Evolutionary conservation across 2,888 invertebrate species (phyloP).

Genomic region (Malachius bipustulatus): DNA sequence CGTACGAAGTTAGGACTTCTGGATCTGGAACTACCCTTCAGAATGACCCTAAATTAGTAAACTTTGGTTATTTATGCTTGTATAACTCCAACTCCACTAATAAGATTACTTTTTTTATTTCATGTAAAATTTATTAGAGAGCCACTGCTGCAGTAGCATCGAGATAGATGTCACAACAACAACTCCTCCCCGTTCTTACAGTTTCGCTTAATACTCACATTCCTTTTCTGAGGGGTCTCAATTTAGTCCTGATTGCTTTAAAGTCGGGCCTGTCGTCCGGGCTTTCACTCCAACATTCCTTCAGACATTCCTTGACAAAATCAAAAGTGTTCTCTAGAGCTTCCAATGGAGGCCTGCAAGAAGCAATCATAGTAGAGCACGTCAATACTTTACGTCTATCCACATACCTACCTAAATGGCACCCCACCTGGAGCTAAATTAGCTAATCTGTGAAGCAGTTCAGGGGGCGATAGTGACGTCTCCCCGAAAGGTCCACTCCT

Average conservation of each 20-base stretch:
- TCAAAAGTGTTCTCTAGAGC: constrained; percentile 71
- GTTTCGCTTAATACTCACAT: constrained; percentile 51
- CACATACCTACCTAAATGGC: constrained; percentile 46
- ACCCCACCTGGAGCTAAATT: constrained; percentile 37
- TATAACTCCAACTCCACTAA: too few relatives aligned
- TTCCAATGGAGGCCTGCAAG: constrained; percentile 62
- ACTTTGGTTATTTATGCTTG: too few relatives aligned
- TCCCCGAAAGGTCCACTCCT: constrained; percentile 77
- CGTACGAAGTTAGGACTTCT: too few relatives aligned
- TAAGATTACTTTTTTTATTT: too few relatives aligned
- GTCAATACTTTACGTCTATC: neutral
- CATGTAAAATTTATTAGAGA: too few relatives aligned
- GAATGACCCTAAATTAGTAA: too few relatives aligned
- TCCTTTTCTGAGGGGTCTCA: constrained; percentile 75
- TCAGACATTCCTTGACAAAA: constrained; percentile 71
- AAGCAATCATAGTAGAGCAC: constrained; percentile 18
- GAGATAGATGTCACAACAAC: too few relatives aligned
- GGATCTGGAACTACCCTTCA: too few relatives aligned
- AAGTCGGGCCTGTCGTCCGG: constrained; percentile 75
- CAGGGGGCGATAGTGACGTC: constrained; percentile 51
- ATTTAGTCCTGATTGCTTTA: constrained; percentile 61
- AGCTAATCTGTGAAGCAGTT: constrained; percentile 51
- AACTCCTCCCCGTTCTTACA: too few relatives aligned
- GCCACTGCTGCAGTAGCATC: too few relatives aligned
- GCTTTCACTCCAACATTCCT: constrained; percentile 81